These are phyloP conservation scores for Tyrophagus putrescentiae DNA, from an alignment of 1,140 invertebrate species.

Conservation along the genomic window DNA sequence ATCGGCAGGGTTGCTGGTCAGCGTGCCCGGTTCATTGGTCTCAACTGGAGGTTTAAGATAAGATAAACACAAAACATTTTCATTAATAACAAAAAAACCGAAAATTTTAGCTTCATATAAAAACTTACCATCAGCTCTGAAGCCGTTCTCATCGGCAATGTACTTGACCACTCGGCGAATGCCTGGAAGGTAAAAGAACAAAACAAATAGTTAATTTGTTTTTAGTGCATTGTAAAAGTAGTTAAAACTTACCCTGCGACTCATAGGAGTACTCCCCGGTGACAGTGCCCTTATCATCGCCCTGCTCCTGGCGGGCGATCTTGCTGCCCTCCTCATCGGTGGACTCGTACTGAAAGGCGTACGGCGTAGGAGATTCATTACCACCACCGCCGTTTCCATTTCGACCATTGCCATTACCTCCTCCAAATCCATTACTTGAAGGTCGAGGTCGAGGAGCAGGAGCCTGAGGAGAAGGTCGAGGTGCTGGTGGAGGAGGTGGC, in stretches of 20 bases:
- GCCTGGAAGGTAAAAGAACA: too few species aligned
- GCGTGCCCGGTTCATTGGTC: conserved; percentile 16
- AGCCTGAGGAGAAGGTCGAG: too few species aligned
- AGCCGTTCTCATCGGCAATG: conserved; percentile 31
- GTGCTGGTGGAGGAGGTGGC: too few species aligned
- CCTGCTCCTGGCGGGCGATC: conserved; percentile 11
- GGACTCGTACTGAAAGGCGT: not conserved
- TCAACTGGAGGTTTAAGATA: conserved; percentile 18
- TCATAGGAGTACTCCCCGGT: conserved; percentile 16
- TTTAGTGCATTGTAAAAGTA: too few species aligned
- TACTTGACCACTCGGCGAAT: conserved; percentile 29
- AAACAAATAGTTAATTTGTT: too few species aligned
- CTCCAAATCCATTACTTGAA: not conserved
- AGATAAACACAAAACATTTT: not conserved
- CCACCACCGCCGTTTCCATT: not conserved
- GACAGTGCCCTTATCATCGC: conserved; percentile 20
- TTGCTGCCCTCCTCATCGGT: not conserved
- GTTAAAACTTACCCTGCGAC: conserved; percentile 3
- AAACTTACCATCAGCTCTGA: conserved; percentile 25
- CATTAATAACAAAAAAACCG: not conserved
- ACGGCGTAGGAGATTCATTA: not conserved
- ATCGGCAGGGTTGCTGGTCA: not conserved
- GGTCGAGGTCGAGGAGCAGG: too few species aligned
- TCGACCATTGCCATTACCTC: not conserved
- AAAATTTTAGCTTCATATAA: not conserved